Conservation (phyloP, 2,888 invertebrate genomes). For the Sylvicola cinctus region DNA sequence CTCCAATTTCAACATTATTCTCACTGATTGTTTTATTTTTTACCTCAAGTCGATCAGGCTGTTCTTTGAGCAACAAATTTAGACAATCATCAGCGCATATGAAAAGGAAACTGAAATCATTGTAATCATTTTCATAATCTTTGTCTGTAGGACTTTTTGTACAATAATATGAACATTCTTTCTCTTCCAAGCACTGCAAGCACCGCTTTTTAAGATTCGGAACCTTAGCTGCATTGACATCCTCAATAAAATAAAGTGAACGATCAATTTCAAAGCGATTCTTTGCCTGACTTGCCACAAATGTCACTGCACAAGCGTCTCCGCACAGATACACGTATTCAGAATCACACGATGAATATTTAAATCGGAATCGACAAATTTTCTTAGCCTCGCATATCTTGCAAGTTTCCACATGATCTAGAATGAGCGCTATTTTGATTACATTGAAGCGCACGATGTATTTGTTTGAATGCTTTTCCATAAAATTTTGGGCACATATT, state of each 20-base stretch:
- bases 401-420: conserved; percentile 15
- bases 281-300: conserved; percentile 31
- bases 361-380: conserved; percentile 18
- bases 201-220: conserved; percentile 20
- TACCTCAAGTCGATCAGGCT: conserved; percentile 21
- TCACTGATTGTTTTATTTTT: conserved; percentile 22
- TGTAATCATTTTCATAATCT: too few relatives aligned
- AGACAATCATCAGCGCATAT: conserved; percentile 38
- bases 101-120: conserved; percentile 10
- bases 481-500: conserved; percentile 28
- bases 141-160: conserved; percentile 1
- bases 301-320: conserved; percentile 28
- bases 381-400: conserved; percentile 16
- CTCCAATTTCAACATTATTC: conserved; percentile 15
- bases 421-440: conserved; percentile 20
- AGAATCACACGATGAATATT: conserved; percentile 26
- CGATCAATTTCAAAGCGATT: conserved; percentile 31
- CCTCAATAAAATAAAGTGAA: conserved; percentile 29
- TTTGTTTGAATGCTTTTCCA: conserved; percentile 21
- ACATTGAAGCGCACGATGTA: conserved; percentile 14
- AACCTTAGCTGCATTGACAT: conserved; percentile 11
- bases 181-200: conserved; percentile 29
- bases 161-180: conserved; percentile 28
- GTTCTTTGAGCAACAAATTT: conserved; percentile 26
- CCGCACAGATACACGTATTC: conserved; percentile 33